Base-by-base conservation (phyloP, 1,140 invertebrate species). In the Leptinotarsa lineolata region DNA sequence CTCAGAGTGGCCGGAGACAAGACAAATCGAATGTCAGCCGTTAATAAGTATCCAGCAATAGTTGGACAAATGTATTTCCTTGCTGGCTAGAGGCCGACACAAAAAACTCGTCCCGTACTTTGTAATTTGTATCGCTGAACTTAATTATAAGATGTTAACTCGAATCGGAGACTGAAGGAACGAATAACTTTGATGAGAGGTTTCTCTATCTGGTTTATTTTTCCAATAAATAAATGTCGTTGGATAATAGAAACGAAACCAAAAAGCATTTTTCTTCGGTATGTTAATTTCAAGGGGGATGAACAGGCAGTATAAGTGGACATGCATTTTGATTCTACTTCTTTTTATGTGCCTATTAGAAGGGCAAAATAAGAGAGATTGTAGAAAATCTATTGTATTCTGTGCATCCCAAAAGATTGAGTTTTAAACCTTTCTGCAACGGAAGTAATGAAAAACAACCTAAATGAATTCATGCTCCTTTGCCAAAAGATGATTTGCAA, bases 1-100 rank as follows among this genome's bases (percentile, higher is more conserved):
- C 77, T 83, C 81, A 82, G 76, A 68, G 61, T 74, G 60, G 74
- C 74, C 78, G 74, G 79, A 80, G 81, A 83, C 83, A 84, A 84
- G 83, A 84, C 83, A 84, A 84, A 84, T 84, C 83, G 83, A 84
- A 84, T 82, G 82, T 84, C 83, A 83, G 82, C 78, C 83, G 79
- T 83, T 84, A 84, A 84, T 84, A 84, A 84, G 83, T 80, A 81
- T 80, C 81, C 80, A 82, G 82, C 82, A 82, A 84, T 84, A 78
- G 80, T 76, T 79, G 81, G 81, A 84, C 83, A 84, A 84, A 84
- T 84, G 83, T 83, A 82, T 82, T 79, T 82, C 76, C 79, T 79
- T 79, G 74, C 74, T 79, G 72, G 65, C 68, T 70, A 76, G 61
- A 77, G 79, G 75, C 79, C 81, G 79, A 80, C 79, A 79, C 81